A percentile compares a stretch with the other conserved stretches of the same genome.
Evolutionary conservation across 2,888 invertebrate genomes (phyloP).

Genomic region (Petrophora chlorosata): DNA sequence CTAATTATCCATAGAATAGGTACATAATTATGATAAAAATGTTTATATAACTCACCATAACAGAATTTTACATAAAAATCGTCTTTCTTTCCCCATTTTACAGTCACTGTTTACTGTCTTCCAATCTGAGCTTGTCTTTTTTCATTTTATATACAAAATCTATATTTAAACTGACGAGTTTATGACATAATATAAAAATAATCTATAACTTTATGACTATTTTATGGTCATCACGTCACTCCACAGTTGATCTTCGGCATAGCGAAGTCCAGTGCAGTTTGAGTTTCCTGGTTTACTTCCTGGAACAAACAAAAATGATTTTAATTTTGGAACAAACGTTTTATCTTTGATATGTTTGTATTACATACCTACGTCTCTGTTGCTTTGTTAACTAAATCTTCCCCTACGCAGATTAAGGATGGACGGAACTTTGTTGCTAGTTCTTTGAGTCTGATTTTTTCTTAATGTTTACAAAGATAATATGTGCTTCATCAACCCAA

Average conservation of each 20-base stretch:
- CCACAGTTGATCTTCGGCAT: slow-evolving; percentile 39
- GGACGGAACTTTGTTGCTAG: neutral
- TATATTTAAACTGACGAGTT: slow-evolving; percentile 27
- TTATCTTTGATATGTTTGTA: slow-evolving; percentile 18
- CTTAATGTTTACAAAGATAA: no score
- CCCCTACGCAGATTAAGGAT: slow-evolving; percentile 7
- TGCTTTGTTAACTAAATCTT: neutral
- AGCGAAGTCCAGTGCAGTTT: slow-evolving; percentile 28
- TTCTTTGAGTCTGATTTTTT: no score
- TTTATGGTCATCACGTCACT: slow-evolving; percentile 42
- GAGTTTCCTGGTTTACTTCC: slow-evolving; percentile 34
- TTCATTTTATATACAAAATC: slow-evolving; percentile 50
- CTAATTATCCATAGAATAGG: no score
- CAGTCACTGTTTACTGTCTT: slow-evolving; percentile 45
- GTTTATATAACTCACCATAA: slow-evolving; percentile 59
- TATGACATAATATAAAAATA: slow-evolving; percentile 24
- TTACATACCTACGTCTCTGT: neutral
- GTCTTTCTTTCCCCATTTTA: slow-evolving; percentile 64
- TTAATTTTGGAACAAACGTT: slow-evolving; percentile 13
- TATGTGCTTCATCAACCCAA: no score
- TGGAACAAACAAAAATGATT: slow-evolving; percentile 45
- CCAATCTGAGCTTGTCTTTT: slow-evolving; percentile 43
- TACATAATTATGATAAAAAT: no score
- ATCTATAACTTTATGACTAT: slow-evolving; percentile 24
- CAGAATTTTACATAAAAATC: slow-evolving; percentile 49